Evolutionary conservation across 2,888 invertebrate species (phyloP), one percentile per base, ranked within the genome.

Genomic region (Megalurothrips usitatus): DNA sequence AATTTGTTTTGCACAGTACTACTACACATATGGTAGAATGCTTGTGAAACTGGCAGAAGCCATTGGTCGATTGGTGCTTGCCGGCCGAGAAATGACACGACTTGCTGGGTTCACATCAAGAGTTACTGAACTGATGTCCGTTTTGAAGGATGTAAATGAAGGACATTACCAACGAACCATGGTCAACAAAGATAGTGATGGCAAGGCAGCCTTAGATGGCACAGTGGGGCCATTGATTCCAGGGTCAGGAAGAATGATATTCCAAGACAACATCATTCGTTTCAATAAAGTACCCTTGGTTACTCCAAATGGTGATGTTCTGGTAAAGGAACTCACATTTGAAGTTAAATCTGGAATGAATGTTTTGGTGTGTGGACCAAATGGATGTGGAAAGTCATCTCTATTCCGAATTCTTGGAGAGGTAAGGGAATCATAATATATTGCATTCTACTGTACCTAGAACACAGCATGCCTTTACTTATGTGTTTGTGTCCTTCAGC

Each of bases 331-430:
- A 84, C 89, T 99, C 19, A 91, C 91, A 78, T 96, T 99, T 86
- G 96, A 97, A 91, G 97, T 97, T 81, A 92, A 92, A 84, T 97
- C 97, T 0, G 98, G 98, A 75, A 95, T 95, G 89, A 99, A 99
- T 89, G 97, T 99, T 0, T 88, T 99, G n/a, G 97, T 99, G 0
- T 98, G 98, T 87, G 99, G 99, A 0, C 99, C 99, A 3, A 99
- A 99, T 87, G 99, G 99, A 0, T 97, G 98, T 87, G 99, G 99
- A 79, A 99, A 99, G 88, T 97, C 97, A 81, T 98, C 98, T 0
- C 90, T 99, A 85, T 99, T 99, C 90, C 91, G 99, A 82, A 94
- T 98, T 85, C 91, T 99, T 19, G 99, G 99, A 79, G 98, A 97
- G 87, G 91, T 91, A 84, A 85, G 84, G 83, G n/a, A 80, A 43